phyloP scores from a whole-genome alignment of 1,140 invertebrate species.

The Bombus pascuorum region DNA sequence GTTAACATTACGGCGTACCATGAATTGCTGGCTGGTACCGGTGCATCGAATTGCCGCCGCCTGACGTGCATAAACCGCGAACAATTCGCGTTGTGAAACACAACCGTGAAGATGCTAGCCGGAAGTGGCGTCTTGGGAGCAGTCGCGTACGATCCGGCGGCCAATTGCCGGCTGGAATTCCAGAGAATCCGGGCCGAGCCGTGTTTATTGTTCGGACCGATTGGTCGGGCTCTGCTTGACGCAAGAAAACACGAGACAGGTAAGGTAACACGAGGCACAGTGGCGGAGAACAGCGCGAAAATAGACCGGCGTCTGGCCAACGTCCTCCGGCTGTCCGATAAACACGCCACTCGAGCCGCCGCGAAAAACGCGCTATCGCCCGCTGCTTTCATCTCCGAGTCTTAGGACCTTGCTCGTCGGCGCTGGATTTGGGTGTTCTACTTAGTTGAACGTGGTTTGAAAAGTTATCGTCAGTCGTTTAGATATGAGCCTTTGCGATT shows the following conservation, averaged over 20 bases:
- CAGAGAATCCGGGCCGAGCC: conserved; percentile 38
- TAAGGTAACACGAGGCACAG: conserved; percentile 25
- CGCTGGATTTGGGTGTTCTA: background rate
- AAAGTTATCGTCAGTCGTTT: background rate
- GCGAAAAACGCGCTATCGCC: conserved; percentile 61
- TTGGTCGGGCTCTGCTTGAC: conserved; percentile 11
- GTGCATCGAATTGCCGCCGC: conserved; percentile 48
- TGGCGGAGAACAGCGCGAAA: conserved; percentile 44
- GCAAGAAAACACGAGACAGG: conserved; percentile 60
- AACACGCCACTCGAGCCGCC: conserved; percentile 60
- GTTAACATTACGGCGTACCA: conserved; percentile 10
- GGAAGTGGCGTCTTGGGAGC: conserved; percentile 62
- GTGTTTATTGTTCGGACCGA: conserved; percentile 29
- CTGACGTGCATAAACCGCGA: conserved; percentile 65
- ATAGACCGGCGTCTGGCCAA: conserved; percentile 72
- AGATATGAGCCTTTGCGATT: background rate
- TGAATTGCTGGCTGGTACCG: conserved; percentile 29
- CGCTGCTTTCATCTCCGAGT: conserved; percentile 65
- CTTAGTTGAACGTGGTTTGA: background rate
- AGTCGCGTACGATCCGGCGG: background rate
- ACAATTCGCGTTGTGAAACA: conserved; percentile 46
- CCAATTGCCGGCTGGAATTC: conserved; percentile 37
- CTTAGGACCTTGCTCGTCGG: background rate
- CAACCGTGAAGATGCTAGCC: conserved; percentile 25
- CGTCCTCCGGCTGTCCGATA: conserved; percentile 61